These are phyloP conservation scores for Macrotus californicus DNA, from an alignment of 2,113 vertebrate genomes.

Conservation along the genomic window DNA sequence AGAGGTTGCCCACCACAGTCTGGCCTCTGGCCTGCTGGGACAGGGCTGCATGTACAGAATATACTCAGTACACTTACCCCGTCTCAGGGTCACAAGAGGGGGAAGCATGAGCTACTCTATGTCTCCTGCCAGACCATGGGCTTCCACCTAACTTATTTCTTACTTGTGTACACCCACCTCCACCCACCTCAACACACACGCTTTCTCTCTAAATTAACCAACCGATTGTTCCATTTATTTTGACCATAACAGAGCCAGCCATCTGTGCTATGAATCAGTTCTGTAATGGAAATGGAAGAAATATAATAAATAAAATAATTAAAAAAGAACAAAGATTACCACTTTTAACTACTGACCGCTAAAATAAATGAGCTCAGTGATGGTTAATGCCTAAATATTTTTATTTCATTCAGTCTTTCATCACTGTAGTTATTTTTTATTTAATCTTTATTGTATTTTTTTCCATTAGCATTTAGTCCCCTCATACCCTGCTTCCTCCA, in stretches of 20 bases:
- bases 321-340: neutral
- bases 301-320: no score
- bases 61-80: neutral
- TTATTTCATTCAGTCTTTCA: neutral
- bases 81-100: neutral
- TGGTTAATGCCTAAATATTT: neutral
- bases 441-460: no score
- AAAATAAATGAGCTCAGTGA: neutral
- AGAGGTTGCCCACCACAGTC: neutral
- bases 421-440: neutral
- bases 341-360: neutral
- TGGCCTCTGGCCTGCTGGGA: neutral
- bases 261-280: neutral
- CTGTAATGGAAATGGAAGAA: no score
- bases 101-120: neutral
- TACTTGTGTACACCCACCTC: neutral
- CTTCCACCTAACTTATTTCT: neutral
- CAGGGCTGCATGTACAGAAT: neutral
- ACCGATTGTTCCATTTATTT: neutral
- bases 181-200: accelerated
- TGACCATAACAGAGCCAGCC: neutral
- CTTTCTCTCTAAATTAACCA: neutral
- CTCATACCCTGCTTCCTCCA: no score
- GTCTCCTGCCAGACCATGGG: neutral
- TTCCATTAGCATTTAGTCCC: no score